These are phyloP conservation scores for Myxocyprinus asiaticus DNA, from an alignment of 2,113 vertebrate species.

Conservation along the genomic window DNA sequence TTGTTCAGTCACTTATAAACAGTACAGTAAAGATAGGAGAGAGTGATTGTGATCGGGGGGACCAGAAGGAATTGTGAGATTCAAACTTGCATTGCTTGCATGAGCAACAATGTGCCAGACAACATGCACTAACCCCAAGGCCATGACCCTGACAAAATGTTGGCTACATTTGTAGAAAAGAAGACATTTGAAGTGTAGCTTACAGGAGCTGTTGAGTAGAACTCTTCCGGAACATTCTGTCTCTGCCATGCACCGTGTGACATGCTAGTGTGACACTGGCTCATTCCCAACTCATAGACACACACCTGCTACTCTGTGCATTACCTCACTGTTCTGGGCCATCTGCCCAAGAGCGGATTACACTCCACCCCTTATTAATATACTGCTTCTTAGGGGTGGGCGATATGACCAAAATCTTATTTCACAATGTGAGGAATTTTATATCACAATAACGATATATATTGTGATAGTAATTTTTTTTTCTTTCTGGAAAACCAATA, in stretches of 20 bases:
- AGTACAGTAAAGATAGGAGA: no score
- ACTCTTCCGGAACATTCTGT: no score
- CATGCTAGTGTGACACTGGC: not conserved
- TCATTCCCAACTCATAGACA: constrained; percentile 9
- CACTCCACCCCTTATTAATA: constrained; percentile 36
- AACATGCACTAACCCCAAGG: not conserved
- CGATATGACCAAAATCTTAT: no score
- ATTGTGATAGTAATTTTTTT: no score
- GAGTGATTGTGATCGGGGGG: no score
- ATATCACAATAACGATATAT: no score
- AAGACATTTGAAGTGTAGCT: not conserved
- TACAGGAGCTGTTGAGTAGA: no score
- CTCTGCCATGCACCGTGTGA: not conserved
- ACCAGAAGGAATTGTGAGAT: no score
- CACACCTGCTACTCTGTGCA: constrained; percentile 18
- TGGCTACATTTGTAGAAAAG: not conserved
- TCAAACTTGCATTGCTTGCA: not conserved
- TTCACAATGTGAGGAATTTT: no score
- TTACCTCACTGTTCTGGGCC: constrained; percentile 27
- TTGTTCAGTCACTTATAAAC: no score
- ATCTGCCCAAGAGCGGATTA: constrained; percentile 32
- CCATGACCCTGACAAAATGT: not conserved
- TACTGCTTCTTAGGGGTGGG: not conserved
- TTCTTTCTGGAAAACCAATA: no score
- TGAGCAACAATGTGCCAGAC: not conserved